Percentiles rank a stretch among this genome's conserved stretches.
Conservation (phyloP, 2,888 invertebrate species). For the Drosophila koepferae region DNA sequence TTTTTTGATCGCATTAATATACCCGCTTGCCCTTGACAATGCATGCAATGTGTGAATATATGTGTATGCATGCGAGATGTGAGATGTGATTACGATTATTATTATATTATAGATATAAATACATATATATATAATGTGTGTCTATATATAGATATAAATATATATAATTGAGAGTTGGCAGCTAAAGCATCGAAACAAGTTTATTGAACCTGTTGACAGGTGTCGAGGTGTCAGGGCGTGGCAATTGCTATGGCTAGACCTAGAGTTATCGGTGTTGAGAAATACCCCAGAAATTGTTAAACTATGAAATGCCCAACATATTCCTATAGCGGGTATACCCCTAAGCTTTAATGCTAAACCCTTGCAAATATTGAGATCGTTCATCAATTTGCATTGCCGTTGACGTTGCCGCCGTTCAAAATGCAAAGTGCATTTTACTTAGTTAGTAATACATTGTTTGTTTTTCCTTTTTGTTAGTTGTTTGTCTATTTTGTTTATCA, state of each 20-base stretch:
- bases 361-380: not conserved
- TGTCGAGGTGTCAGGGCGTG: slow-evolving; percentile 30
- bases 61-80: slow-evolving; percentile 1
- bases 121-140: slow-evolving; percentile 2
- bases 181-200: slow-evolving; percentile 59
- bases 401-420: not conserved
- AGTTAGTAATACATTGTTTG: slow-evolving; percentile 22
- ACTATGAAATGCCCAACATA: slow-evolving; percentile 9
- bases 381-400: not conserved
- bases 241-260: slow-evolving; percentile 1
- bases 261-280: slow-evolving; percentile 2
- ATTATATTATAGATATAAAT: slow-evolving; percentile 1
- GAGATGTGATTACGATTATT: slow-evolving; percentile 15
- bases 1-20: not conserved
- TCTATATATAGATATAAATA: slow-evolving; percentile 10
- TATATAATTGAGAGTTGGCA: slow-evolving; percentile 31
- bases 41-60: slow-evolving; percentile 31
- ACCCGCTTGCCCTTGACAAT: not conserved
- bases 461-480: not conserved
- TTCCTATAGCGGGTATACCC: not conserved
- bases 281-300: slow-evolving; percentile 31
- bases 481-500: slow-evolving; percentile 4
- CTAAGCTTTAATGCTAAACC: not conserved
- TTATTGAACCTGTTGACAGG: slow-evolving; percentile 73
- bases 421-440: slow-evolving; percentile 33